Conservation (phyloP, 2,113 vertebrate genomes). For the Callipepla californica region DNA sequence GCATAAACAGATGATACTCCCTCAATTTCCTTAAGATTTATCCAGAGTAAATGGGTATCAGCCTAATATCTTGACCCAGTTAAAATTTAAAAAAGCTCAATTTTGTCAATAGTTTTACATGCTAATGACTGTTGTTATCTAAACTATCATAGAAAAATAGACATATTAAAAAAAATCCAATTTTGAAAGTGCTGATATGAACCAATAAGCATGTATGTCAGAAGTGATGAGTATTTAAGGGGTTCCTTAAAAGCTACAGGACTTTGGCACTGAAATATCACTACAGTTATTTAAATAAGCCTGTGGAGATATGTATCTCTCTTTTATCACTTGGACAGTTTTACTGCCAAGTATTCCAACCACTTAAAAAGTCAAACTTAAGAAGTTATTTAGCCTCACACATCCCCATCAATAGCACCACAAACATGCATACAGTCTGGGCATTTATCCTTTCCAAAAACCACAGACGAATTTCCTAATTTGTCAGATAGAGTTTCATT, state of each 20-base stretch:
- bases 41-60: not conserved
- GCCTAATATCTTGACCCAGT: not conserved
- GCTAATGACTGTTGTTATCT: not conserved
- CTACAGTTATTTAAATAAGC: not conserved
- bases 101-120: not conserved
- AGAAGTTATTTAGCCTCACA: not conserved
- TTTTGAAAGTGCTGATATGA: not conserved
- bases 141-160: not conserved
- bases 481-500: not conserved
- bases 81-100: accelerated
- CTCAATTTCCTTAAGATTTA: not conserved
- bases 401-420: not conserved
- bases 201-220: not conserved
- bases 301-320: not conserved
- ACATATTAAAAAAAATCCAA: not conserved
- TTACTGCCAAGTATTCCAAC: not conserved
- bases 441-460: not conserved
- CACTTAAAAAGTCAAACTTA: not conserved
- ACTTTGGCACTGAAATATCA: not conserved
- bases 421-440: accelerated
- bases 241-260: not conserved
- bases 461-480: not conserved
- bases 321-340: not conserved
- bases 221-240: not conserved
- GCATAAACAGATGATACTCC: not conserved